These are phyloP conservation scores for Myotis pilosus DNA, from an alignment of 2,797 vertebrate species.

Conservation along the genomic window DNA sequence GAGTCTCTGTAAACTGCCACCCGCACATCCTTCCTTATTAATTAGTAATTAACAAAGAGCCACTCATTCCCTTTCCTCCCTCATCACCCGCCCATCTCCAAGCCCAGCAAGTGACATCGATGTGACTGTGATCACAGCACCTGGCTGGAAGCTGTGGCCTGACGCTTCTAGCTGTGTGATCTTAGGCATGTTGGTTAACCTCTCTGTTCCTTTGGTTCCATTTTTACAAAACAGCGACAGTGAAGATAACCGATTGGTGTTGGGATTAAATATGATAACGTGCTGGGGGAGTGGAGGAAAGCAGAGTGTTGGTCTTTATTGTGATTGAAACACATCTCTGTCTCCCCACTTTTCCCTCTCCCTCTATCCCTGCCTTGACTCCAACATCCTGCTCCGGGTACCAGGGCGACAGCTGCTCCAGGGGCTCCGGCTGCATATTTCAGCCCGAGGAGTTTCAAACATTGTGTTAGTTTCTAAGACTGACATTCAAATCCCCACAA, in stretches of 20 bases:
- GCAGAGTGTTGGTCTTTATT: not conserved
- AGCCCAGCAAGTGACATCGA: rapidly evolving
- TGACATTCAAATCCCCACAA: too few relatives aligned
- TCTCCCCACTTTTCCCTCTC: not conserved
- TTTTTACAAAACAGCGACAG: not conserved
- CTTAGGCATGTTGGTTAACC: not conserved
- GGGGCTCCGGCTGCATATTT: not conserved
- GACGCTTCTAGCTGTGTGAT: not conserved
- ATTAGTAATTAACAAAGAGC: not conserved
- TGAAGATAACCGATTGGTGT: not conserved
- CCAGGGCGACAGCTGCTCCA: not conserved
- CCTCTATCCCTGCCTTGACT: not conserved
- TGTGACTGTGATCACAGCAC: not conserved
- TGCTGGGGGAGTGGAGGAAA: not conserved
- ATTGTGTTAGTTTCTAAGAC: not conserved
- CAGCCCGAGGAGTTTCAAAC: not conserved
- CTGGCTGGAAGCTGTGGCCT: not conserved
- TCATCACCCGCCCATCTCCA: not conserved
- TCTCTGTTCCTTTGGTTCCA: not conserved
- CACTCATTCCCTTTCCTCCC: not conserved
- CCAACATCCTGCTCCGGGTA: not conserved
- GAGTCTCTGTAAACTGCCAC: not conserved
- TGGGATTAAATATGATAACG: not conserved
- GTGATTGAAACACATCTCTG: rapidly evolving
- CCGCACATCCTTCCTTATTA: not conserved